Conservation (phyloP, 2,113 vertebrate genomes). For the Crotalus tigris region DNA sequence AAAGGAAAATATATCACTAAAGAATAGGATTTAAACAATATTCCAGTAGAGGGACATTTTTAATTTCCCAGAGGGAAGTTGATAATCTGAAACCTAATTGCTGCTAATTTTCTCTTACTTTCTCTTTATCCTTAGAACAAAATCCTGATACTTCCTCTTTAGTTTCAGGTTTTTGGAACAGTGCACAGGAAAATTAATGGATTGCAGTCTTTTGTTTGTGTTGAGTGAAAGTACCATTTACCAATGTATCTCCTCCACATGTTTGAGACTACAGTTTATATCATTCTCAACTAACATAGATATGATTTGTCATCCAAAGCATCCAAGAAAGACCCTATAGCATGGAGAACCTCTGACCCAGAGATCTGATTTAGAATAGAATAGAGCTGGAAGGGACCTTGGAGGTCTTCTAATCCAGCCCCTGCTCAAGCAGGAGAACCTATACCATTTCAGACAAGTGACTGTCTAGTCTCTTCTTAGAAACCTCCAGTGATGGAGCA, state of each 20-base stretch:
- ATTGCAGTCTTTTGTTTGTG: not conserved
- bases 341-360: not conserved
- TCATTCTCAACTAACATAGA: not conserved
- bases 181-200: not conserved
- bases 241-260: not conserved
- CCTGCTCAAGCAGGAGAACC: too few species aligned
- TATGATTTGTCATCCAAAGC: not conserved
- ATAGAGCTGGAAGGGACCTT: too few species aligned
- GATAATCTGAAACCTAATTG: slow-evolving; percentile 48
- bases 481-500: too few species aligned
- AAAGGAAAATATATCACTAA: slow-evolving; percentile 27
- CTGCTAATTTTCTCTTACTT: slow-evolving; percentile 36
- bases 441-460: too few species aligned
- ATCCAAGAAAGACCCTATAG: not conserved
- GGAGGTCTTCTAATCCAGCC: too few species aligned
- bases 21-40: slow-evolving; percentile 31
- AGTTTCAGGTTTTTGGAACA: slow-evolving; percentile 3
- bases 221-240: not conserved
- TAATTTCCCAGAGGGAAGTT: slow-evolving; percentile 46
- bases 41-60: not conserved
- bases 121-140: slow-evolving; percentile 26
- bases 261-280: not conserved
- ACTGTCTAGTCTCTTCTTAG: too few species aligned
- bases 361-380: not conserved
- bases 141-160: not conserved